phyloP scores from a whole-genome alignment of 1,140 invertebrate genomes.

The Neodiprion virginianus region DNA sequence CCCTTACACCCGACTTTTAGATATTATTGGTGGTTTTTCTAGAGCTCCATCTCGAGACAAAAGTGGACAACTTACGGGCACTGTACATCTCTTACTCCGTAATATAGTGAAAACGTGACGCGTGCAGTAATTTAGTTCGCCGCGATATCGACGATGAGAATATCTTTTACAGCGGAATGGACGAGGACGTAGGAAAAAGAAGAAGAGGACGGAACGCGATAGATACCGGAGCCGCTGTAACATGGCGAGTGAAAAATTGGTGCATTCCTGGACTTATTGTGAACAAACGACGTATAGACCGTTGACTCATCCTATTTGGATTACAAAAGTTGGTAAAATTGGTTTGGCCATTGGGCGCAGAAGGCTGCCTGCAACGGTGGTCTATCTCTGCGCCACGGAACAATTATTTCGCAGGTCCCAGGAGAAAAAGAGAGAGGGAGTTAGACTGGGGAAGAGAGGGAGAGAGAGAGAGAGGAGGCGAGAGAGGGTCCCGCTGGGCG shows the following conservation, averaged over 20 bases:
- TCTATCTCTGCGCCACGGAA: conserved; percentile 3
- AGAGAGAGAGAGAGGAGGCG: background rate
- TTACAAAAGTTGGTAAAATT: conserved; percentile 1
- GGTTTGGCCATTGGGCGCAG: background rate
- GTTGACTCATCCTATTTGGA: conserved; percentile 5
- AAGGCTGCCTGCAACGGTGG: background rate
- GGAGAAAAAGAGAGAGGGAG: conserved; percentile 9
- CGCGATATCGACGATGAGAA: background rate
- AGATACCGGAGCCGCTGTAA: background rate
- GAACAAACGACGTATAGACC: background rate
- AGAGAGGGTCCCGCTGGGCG: conserved; percentile 18
- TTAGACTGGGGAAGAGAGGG: background rate
- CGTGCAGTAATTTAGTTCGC: background rate
- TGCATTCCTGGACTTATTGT: conserved; percentile 2
- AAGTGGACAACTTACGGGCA: too few relatives aligned
- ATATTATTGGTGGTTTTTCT: too few relatives aligned
- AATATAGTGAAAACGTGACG: too few relatives aligned
- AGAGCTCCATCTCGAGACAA: too few relatives aligned
- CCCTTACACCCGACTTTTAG: too few relatives aligned
- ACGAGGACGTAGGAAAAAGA: background rate
- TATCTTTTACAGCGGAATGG: background rate
- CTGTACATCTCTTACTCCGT: too few relatives aligned
- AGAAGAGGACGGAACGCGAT: background rate
- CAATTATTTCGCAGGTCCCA: conserved; percentile 5
- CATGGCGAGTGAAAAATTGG: background rate